phyloP scores from a whole-genome alignment of 2,888 invertebrate species.

The Dromius quadrimaculatus region DNA sequence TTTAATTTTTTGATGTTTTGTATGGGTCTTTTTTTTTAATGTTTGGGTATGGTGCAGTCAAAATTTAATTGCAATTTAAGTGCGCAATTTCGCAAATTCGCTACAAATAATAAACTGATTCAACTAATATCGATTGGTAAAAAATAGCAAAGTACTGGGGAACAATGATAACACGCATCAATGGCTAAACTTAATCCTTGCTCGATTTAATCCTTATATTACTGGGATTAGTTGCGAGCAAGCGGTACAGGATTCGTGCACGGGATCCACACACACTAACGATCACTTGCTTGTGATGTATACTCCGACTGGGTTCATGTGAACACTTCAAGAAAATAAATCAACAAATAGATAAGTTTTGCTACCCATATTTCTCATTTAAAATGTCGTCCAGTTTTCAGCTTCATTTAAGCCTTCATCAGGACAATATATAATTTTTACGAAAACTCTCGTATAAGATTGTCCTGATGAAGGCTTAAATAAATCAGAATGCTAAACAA shows the following conservation, averaged over 20 bases:
- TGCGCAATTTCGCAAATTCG: slow-evolving; percentile 3
- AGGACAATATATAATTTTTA: too few species aligned
- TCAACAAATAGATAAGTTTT: too few species aligned
- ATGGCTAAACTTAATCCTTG: slow-evolving; percentile 65
- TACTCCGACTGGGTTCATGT: not conserved
- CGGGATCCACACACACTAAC: slow-evolving; percentile 32
- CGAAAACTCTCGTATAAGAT: too few species aligned
- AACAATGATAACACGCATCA: slow-evolving; percentile 66
- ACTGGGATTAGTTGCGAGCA: slow-evolving; percentile 63
- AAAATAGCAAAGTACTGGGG: slow-evolving; percentile 61
- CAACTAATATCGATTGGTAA: slow-evolving; percentile 46
- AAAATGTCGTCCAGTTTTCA: too few species aligned
- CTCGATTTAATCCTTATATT: slow-evolving; percentile 67
- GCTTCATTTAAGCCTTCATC: too few species aligned
- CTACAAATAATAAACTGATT: slow-evolving; percentile 43
- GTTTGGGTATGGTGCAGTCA: not conserved
- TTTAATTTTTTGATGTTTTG: not conserved
- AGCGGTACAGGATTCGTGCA: slow-evolving; percentile 61
- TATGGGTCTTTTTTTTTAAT: not conserved
- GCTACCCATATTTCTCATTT: too few species aligned
- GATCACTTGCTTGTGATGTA: slow-evolving; percentile 15
- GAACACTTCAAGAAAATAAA: not conserved
- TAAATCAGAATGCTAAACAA: too few species aligned
- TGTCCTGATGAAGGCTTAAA: too few species aligned
- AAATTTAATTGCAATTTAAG: not conserved